Evolutionary conservation across 2,797 vertebrate genomes (phyloP).

Genomic region (Erpetoichthys calabaricus): DNA sequence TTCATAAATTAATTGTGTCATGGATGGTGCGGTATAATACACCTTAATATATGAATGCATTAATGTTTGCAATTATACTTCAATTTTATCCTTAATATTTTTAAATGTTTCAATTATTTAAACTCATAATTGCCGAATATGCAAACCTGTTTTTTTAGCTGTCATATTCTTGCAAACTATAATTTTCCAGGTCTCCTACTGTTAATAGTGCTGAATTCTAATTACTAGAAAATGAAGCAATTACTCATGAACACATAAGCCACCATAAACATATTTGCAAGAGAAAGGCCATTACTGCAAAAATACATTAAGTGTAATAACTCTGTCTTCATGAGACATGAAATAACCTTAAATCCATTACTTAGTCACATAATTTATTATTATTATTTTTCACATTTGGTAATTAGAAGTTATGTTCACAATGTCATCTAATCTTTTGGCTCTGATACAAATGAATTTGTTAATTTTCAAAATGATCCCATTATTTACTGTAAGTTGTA

Average conservation of each 20-base stretch:
- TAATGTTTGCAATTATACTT: slow-evolving; percentile 42
- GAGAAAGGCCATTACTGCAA: slow-evolving; percentile 22
- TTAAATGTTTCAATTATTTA: slow-evolving; percentile 35
- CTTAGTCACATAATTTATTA: not conserved
- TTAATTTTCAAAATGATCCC: too few relatives aligned
- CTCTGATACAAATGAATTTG: too few relatives aligned
- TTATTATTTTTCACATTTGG: not conserved
- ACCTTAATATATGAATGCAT: slow-evolving; percentile 26
- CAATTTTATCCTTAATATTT: slow-evolving; percentile 46
- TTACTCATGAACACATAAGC: slow-evolving; percentile 41
- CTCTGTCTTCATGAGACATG: slow-evolving; percentile 1
- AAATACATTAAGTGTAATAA: slow-evolving; percentile 3
- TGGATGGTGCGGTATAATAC: too few relatives aligned
- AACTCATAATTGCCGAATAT: slow-evolving; percentile 40
- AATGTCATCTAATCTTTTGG: not conserved
- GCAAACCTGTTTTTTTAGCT: slow-evolving; percentile 37
- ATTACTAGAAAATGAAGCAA: slow-evolving; percentile 51
- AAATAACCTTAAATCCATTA: not conserved
- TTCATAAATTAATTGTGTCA: too few relatives aligned
- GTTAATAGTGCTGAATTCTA: slow-evolving; percentile 46
- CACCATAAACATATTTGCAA: slow-evolving; percentile 33
- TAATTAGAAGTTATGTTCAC: not conserved
- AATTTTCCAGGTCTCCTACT: slow-evolving; percentile 48
- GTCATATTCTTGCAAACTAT: slow-evolving; percentile 47
- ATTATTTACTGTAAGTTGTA: too few relatives aligned